phyloP scores from a whole-genome alignment of 2,797 vertebrate species.

The Erpetoichthys calabaricus region DNA sequence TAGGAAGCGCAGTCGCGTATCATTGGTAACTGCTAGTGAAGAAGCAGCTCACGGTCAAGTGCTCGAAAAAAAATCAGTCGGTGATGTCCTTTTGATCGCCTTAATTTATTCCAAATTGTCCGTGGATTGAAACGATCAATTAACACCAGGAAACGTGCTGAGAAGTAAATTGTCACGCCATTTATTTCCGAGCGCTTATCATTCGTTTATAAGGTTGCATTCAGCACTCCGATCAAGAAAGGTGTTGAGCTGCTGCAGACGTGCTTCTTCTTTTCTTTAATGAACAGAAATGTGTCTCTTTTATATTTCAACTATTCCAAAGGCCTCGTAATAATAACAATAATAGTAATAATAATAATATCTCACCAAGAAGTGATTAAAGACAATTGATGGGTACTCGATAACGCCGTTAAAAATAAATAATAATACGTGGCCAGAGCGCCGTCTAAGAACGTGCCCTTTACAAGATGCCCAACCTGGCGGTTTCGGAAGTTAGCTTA shows the following conservation, averaged over 20 bases:
- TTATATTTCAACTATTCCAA: too few relatives aligned
- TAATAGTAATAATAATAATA: background rate
- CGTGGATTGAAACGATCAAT: conserved; percentile 45
- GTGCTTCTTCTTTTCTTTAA: conserved; percentile 21
- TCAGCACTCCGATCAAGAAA: conserved; percentile 40
- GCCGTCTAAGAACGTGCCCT: too few relatives aligned
- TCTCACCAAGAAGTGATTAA: background rate
- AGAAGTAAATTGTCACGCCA: conserved; percentile 44
- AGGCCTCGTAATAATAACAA: background rate
- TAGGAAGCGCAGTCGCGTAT: background rate
- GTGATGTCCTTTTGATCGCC: conserved; percentile 35
- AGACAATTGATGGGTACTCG: too few relatives aligned
- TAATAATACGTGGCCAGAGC: too few relatives aligned
- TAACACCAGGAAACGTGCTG: conserved; percentile 47
- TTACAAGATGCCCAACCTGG: too few relatives aligned
- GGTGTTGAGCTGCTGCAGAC: conserved; percentile 44
- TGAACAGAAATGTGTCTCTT: too few relatives aligned
- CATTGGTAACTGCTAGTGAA: background rate
- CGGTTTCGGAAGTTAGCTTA: too few relatives aligned
- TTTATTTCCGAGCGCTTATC: conserved; percentile 47
- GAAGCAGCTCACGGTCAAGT: conserved; percentile 24
- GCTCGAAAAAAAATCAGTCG: conserved; percentile 31
- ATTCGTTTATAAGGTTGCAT: conserved; percentile 42
- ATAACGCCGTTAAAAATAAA: too few relatives aligned
- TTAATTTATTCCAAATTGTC: conserved; percentile 37